Evolutionary conservation across 1,140 invertebrate species (phyloP).

Genomic region (Pseudoatta argentina): DNA sequence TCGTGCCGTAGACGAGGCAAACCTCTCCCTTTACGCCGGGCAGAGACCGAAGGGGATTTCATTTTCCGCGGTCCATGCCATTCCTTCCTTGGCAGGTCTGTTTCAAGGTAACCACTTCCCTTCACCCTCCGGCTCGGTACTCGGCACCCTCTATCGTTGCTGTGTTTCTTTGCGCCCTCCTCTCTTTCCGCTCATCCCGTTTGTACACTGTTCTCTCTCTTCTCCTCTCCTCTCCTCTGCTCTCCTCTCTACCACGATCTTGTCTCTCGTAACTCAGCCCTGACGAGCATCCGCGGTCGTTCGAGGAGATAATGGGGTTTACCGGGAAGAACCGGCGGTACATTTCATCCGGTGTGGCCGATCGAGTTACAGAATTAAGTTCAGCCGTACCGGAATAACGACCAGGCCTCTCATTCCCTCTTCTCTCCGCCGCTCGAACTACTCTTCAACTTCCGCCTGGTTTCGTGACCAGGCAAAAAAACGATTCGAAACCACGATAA

Average conservation of each 20-base stretch:
- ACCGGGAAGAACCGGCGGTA: slow-evolving; percentile 68
- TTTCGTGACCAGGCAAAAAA: slow-evolving; percentile 30
- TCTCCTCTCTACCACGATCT: slow-evolving; percentile 22
- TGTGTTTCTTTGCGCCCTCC: slow-evolving; percentile 27
- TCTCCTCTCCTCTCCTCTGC: background rate
- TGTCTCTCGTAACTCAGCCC: slow-evolving; percentile 69
- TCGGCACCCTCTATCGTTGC: slow-evolving; percentile 28
- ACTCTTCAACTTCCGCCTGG: slow-evolving; percentile 23
- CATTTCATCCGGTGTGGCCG: slow-evolving; percentile 73
- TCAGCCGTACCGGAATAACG: slow-evolving; percentile 75
- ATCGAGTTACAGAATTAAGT: slow-evolving; percentile 79
- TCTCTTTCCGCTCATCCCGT: background rate
- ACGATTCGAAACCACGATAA: slow-evolving; percentile 46
- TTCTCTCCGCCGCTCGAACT: background rate
- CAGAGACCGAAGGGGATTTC: slow-evolving; percentile 72
- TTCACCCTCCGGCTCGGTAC: slow-evolving; percentile 27
- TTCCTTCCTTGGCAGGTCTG: slow-evolving; percentile 65
- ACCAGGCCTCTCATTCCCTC: slow-evolving; percentile 55
- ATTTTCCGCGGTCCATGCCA: slow-evolving; percentile 70
- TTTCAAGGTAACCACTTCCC: slow-evolving; percentile 69
- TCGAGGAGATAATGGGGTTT: slow-evolving; percentile 76
- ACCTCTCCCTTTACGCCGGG: slow-evolving; percentile 64
- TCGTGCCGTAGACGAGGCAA: slow-evolving; percentile 73
- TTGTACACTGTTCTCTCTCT: slow-evolving; percentile 6
- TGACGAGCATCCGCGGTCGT: slow-evolving; percentile 74